Evolutionary conservation across 2,888 invertebrate genomes (phyloP), one percentile per base, ranked within the genome.

Genomic region (Leptopterna dolabrata): DNA sequence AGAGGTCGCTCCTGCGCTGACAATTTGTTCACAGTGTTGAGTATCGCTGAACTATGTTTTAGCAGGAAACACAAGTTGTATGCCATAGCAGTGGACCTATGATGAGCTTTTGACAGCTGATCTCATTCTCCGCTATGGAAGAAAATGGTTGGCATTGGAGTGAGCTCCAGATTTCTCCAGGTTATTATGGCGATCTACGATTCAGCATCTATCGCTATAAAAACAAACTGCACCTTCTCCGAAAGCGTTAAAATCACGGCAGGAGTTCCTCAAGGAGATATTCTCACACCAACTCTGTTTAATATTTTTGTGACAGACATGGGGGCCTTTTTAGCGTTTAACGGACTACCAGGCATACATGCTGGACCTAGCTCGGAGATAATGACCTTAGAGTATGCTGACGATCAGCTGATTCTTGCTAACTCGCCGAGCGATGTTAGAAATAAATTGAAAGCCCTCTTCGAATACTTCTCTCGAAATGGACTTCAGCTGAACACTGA

Each of bases 121-220:
- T n/a, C 24, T n/a, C 86, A 86, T 29, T 14, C 51, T 0, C n/a
- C 13, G 36, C 19, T 86, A 16, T 86, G 86, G 86, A 7, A n/a
- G 16, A 86, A 86, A 47, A 9, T 76, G 30, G 9, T 29, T 45
- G 36, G 27, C 3, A 2, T 73, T 11, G 86, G 86, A 1, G 43
- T 76, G 19, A 86, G 86, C 47, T 27, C 76, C 30, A 47, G 29
- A n/a, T 41, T 86, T 76, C 47, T 86, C 6, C 11, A 29, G 9
- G 43, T 85, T 43, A 14, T 85, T 16, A 30, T 6, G 14, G 3
- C 30, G 11, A 70, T 85, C 3, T 76, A 86, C 41, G 51, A 43
- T 7, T n/a, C n/a, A n/a, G n/a, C n/a, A n/a, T n/a, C n/a, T n/a
- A n/a, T n/a, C n/a, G n/a, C n/a, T n/a, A n/a, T 76, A 14, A 45